Evolutionary conservation across 1,140 invertebrate species (phyloP).

Genomic region (Pemphigus obesinymphae): DNA sequence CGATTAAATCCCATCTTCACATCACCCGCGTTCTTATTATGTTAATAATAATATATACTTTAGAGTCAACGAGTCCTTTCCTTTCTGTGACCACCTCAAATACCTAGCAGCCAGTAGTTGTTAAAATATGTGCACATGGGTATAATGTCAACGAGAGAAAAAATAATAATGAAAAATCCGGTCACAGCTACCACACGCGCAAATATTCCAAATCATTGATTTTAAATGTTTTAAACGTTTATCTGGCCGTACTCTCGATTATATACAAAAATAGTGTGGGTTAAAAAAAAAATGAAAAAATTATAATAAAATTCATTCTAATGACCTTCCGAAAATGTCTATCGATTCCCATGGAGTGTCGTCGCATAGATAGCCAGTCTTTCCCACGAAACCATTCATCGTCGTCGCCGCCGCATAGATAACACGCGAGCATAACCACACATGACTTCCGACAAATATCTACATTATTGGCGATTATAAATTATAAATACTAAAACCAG

Average conservation of each 20-base stretch:
- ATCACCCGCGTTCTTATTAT: no score
- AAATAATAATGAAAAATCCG: no score
- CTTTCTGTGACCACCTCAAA: no score
- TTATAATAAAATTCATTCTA: background rate
- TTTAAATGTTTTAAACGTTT: background rate
- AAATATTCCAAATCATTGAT: background rate
- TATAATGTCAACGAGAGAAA: no score
- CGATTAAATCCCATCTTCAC: background rate
- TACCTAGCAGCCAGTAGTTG: background rate
- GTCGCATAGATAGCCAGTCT: background rate
- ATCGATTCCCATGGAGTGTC: slow-evolving; percentile 8
- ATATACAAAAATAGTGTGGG: background rate
- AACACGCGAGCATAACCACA: slow-evolving; percentile 10
- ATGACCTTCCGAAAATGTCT: slow-evolving; percentile 6
- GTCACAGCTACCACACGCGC: background rate
- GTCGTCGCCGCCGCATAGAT: background rate
- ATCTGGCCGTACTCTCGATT: background rate
- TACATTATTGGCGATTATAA: slow-evolving; percentile 8
- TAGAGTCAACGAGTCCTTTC: background rate
- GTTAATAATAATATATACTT: background rate
- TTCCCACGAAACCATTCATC: background rate
- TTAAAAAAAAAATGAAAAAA: background rate
- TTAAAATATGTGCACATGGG: background rate
- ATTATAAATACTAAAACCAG: background rate
- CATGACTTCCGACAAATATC: slow-evolving; percentile 23